Evolutionary conservation across 1,140 invertebrate genomes (phyloP), one percentile per base, ranked within the genome.

Genomic region (Leptinotarsa undecemlineata): DNA sequence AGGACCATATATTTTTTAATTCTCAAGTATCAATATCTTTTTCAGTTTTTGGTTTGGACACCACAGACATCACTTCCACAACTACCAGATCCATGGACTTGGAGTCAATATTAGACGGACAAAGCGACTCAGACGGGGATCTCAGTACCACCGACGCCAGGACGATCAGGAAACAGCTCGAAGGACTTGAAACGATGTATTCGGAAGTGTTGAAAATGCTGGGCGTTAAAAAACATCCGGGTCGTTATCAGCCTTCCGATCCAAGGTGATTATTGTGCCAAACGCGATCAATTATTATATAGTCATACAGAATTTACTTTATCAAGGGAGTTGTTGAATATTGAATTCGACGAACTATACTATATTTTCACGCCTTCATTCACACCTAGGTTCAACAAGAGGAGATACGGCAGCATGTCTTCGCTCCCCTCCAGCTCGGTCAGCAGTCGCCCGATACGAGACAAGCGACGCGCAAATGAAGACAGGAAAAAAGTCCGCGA

Each of bases 111-210:
- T 84, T 93, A 61, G 93, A 94, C 76, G 90, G 89, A 26, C 86
- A 89, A 74, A 89, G 88, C 4, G 88, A 89, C 82, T 91, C 91
- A 71, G 93, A 94, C 83, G 92, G 92, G 11, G 92, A 93, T 81
- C 86, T 93, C 15, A 93, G 91, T 48, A 92, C 92, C 2, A 92
- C 92, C 19, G 93, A 95, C 84, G 92, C 92, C 0, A 87, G 91
- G 77, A 91, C 92, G 3, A 95, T 96, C 47, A 88, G 94, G 63
- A 91, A 94, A 74, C 94, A 96, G 82, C 85, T 97, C 20, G 92
- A 95, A 81, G 93, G 94, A 1, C 87, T 97, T 13, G 95, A 97
- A 87, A 92, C 90, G 74, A 96, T 96, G 95, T 97, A 97, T 79
- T 85, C 84, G 8, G 84, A 85, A 79, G 84, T 96, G 47, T 84